Conservation (phyloP, 2,113 vertebrate genomes). For the Reinhardtius hippoglossoides region DNA sequence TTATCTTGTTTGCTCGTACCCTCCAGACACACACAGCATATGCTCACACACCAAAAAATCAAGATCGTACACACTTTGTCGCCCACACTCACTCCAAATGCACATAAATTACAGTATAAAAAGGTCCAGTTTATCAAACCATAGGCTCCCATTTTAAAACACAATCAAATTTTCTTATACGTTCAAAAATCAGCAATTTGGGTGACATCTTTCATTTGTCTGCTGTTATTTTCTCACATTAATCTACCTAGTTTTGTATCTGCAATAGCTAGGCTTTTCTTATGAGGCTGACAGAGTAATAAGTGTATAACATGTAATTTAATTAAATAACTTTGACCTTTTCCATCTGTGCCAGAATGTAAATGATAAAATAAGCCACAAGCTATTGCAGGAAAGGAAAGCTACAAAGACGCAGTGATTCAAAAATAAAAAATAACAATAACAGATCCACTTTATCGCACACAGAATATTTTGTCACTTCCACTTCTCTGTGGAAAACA, state of each 20-base stretch:
- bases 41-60: slow-evolving; percentile 27
- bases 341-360: slow-evolving; percentile 1
- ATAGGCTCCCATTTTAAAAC: slow-evolving; percentile 11
- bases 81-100: slow-evolving; percentile 29
- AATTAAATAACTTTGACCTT: slow-evolving; percentile 6
- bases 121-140: slow-evolving; percentile 24
- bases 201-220: neutral
- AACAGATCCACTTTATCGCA: slow-evolving; percentile 29
- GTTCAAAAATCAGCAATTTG: neutral
- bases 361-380: slow-evolving; percentile 9
- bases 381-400: slow-evolving; percentile 6
- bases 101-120: slow-evolving; percentile 12
- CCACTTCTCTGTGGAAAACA: slow-evolving; percentile 31
- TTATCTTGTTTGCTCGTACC: neutral
- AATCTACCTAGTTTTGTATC: slow-evolving; percentile 1
- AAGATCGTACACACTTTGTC: neutral
- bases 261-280: neutral
- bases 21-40: slow-evolving; percentile 20
- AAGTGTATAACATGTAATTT: neutral
- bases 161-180: neutral
- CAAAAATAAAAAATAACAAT: neutral
- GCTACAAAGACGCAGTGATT: neutral
- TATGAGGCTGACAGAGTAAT: neutral
- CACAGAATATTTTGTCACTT: slow-evolving; percentile 27
- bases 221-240: neutral